These are phyloP conservation scores for Heliothis virescens DNA, from an alignment of 1,140 invertebrate genomes.

Conservation along the genomic window DNA sequence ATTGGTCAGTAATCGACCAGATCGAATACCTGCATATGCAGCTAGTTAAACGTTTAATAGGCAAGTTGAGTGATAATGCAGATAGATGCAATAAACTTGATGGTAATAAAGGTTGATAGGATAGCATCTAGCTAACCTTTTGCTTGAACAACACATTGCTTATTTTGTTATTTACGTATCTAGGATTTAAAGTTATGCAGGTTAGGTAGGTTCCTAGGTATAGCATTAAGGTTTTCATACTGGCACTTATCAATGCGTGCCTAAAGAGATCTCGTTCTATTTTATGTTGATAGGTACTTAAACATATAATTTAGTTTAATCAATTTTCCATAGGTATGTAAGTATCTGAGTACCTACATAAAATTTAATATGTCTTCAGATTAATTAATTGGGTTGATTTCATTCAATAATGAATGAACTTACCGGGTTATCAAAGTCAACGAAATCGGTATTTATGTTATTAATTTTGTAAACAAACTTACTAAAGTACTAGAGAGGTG, in stretches of 20 bases:
- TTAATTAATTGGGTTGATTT: conserved; percentile 16
- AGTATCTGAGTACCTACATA: too few relatives aligned
- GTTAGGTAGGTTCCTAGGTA: too few relatives aligned
- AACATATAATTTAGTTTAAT: background rate
- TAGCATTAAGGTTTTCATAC: background rate
- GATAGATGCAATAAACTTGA: too few relatives aligned
- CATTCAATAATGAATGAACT: conserved; percentile 28
- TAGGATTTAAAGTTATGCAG: too few relatives aligned
- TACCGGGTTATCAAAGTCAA: background rate
- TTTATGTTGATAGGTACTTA: background rate
- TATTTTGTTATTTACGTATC: background rate
- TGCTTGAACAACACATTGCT: background rate
- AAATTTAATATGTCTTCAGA: background rate
- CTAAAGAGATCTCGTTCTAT: background rate
- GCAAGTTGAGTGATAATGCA: background rate
- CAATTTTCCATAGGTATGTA: too few relatives aligned
- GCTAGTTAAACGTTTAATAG: background rate
- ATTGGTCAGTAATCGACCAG: background rate
- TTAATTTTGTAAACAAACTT: conserved; percentile 16
- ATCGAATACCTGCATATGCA: background rate
- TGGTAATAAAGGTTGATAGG: background rate
- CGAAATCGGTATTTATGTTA: background rate
- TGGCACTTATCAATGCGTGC: background rate
- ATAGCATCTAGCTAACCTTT: background rate
- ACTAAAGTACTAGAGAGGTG: background rate